Conservation (phyloP, 2,113 vertebrate species). For the Anoura caudifer region DNA sequence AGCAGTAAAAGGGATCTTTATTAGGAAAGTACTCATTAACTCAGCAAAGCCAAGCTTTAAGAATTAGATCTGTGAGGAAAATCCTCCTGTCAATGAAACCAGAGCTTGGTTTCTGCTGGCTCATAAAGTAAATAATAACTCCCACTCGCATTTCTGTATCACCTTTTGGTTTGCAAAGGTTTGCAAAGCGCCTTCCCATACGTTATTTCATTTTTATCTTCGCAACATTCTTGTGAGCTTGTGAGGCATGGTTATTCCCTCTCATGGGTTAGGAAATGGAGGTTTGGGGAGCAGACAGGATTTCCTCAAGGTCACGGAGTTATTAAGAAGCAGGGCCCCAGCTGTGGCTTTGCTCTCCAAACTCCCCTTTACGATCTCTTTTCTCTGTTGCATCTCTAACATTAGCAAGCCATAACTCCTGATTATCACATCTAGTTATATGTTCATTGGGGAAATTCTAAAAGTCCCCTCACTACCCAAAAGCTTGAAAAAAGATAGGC, state of each 20-base stretch:
- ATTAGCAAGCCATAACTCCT: neutral
- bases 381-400: neutral
- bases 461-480: neutral
- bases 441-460: neutral
- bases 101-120: conserved; percentile 36
- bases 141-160: conserved; percentile 19
- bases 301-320: conserved; percentile 32
- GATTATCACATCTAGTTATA: neutral
- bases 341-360: neutral
- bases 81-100: conserved; percentile 51
- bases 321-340: neutral
- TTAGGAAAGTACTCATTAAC: conserved; percentile 68
- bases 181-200: neutral
- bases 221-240: neutral
- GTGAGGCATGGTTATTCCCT: neutral
- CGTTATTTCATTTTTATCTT: neutral
- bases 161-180: conserved; percentile 37
- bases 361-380: neutral
- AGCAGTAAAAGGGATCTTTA: conserved; percentile 65
- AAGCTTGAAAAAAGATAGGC: neutral
- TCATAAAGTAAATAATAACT: conserved; percentile 62
- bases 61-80: conserved; percentile 52
- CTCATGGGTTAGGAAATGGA: neutral
- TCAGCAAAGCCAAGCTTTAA: conserved; percentile 53
- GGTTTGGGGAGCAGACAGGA: neutral